Evolutionary conservation across 2,888 invertebrate species (phyloP).

Genomic region (Pedicia rivosa): DNA sequence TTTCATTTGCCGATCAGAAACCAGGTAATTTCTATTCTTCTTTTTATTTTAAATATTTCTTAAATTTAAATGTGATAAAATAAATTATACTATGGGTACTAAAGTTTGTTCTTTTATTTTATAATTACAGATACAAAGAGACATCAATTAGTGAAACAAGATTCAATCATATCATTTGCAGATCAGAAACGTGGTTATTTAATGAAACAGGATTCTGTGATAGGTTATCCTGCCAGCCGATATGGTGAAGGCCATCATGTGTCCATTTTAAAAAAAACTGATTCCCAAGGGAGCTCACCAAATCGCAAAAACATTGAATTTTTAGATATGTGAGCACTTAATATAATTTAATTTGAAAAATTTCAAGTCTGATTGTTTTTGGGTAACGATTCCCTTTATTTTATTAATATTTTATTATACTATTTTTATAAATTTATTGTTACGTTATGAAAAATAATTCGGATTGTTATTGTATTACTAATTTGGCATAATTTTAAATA

Average conservation of each 20-base stretch:
- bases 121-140: conserved; percentile 21
- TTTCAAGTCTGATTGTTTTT: too few relatives aligned
- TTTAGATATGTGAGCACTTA: not conserved
- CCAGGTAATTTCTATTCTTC: conserved; percentile 18
- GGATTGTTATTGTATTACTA: too few relatives aligned
- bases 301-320: conserved; percentile 26
- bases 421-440: too few relatives aligned
- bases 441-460: too few relatives aligned
- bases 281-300: conserved; percentile 26
- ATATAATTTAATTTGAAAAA: not conserved
- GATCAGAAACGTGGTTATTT: conserved; percentile 27
- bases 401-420: too few relatives aligned
- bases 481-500: too few relatives aligned
- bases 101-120: conserved; percentile 3
- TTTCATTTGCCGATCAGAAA: conserved; percentile 30
- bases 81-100: conserved; percentile 1
- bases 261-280: conserved; percentile 30
- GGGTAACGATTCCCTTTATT: too few relatives aligned
- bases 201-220: conserved; percentile 29
- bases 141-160: conserved; percentile 30
- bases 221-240: conserved; percentile 20
- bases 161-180: conserved; percentile 31
- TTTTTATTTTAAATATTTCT: too few relatives aligned
- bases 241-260: conserved; percentile 30
- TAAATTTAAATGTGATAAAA: not conserved